Percentiles rank a stretch among this genome's conserved stretches.
Evolutionary conservation across 2,888 invertebrate genomes (phyloP).

Genomic region (Coremacera marginata): DNA sequence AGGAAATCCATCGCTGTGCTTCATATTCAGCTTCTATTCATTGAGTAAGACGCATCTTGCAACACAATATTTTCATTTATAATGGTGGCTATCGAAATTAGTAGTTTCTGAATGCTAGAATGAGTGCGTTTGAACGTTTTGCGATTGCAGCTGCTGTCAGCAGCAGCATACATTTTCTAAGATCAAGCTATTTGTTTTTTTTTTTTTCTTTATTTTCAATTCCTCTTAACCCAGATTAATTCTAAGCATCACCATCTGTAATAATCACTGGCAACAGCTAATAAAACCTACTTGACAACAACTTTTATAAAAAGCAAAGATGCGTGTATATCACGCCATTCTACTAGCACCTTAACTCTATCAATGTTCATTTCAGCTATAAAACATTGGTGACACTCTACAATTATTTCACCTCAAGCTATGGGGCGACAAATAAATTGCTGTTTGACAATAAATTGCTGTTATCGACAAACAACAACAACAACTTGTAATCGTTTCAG

Average conservation of each 20-base stretch:
- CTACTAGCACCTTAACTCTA: background rate
- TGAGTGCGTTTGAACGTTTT: background rate
- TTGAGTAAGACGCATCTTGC: background rate
- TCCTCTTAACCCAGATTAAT: too few relatives aligned
- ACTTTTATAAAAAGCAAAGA: too few relatives aligned
- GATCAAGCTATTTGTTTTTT: background rate
- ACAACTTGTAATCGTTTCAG: too few relatives aligned
- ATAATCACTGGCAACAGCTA: too few relatives aligned
- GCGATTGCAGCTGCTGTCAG: conserved; percentile 4
- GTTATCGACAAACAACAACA: too few relatives aligned
- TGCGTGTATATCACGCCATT: background rate
- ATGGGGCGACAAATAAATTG: too few relatives aligned
- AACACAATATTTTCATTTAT: background rate
- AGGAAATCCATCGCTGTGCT: background rate
- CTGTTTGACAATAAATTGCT: too few relatives aligned
- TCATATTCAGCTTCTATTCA: too few relatives aligned
- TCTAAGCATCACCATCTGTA: too few relatives aligned
- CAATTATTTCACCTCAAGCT: background rate
- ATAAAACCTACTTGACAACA: too few relatives aligned
- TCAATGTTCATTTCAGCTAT: background rate
- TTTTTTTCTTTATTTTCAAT: background rate
- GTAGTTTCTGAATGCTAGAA: background rate
- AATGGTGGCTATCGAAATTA: background rate
- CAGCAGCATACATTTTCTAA: background rate
- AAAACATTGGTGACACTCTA: background rate